phyloP scores from a whole-genome alignment of 2,113 vertebrate genomes.

The Pterocles gutturalis region DNA sequence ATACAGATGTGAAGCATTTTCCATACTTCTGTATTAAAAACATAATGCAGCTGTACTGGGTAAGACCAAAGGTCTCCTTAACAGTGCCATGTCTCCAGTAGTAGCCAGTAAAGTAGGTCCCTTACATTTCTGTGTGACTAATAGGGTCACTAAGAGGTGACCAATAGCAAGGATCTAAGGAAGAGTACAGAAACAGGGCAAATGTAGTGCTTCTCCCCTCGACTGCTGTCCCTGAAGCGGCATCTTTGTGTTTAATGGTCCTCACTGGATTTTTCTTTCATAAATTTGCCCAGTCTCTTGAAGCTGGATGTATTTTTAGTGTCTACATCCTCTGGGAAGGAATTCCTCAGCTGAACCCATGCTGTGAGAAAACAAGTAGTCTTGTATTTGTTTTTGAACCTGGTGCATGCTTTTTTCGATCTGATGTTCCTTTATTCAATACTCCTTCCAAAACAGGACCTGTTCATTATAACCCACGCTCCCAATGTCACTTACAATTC shows the following conservation, averaged over 20 bases:
- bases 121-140: not conserved
- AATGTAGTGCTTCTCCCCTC: not conserved
- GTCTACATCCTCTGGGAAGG: not conserved
- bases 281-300: not conserved
- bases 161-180: not conserved
- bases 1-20: not conserved
- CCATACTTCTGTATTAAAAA: not conserved
- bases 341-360: not conserved
- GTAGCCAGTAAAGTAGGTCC: not conserved
- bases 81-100: not conserved
- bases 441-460: not conserved
- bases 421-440: not conserved
- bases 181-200: not conserved
- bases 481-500: rapidly evolving
- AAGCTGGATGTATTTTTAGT: not conserved
- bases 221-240: not conserved
- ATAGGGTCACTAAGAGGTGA: not conserved
- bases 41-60: not conserved
- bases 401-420: rapidly evolving
- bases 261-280: not conserved
- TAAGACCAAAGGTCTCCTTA: not conserved
- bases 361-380: not conserved
- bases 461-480: not conserved
- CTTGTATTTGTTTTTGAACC: not conserved
- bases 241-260: not conserved